Base-by-base conservation (phyloP, 2,113 vertebrate species). In the Rhinolophus sinicus region DNA sequence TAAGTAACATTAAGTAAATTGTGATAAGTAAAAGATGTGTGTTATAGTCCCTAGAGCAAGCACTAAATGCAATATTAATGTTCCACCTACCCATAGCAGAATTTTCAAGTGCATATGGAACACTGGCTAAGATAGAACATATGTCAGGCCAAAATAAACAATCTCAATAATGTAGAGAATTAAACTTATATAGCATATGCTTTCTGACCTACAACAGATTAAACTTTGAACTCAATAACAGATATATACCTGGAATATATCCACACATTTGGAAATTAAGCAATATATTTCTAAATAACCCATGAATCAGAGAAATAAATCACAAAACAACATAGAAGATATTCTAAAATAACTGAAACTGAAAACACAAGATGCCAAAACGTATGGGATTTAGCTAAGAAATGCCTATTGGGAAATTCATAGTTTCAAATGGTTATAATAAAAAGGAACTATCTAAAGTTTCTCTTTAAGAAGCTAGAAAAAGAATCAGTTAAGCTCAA, bases 191-290 rank as follows among this genome's bases (percentile, higher is more conserved):
- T 1, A 82, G 22, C 24, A 73, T 44, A 82, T 67, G 26, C 58
- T 86, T 90, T 58, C n/a, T 67, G 73, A 52, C 19, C 73, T 47
- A 56, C 19, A 64, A 56, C 19, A 90, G 78, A 64, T 54, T 72
- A 84, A 84, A 78, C 35, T 44, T 77, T 77, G 62, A 95, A 64
- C 54, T 77, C 30, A 83, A 16, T 24, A 90, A 93, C 64, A 93
- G 44, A 84, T 64, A 21, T 64, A 38, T 56, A 33, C 54, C 30
- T 93, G 30, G 56, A 69, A 35, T 67, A 47, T 64, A 85, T 16
- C 62, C 64, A 65, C 15, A 47, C 56, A 72, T 65, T 26, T 72
- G 56, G 73, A 72, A 90, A 90, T 64, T 89, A 67, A 88, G 1
- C 54, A 47, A 56, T 82, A 21, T 13, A 88, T 88, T 84, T 78